Evolutionary conservation across 1,140 invertebrate species (phyloP), one percentile per base, ranked within the genome.

Genomic region (Wiebesia pumilae): DNA sequence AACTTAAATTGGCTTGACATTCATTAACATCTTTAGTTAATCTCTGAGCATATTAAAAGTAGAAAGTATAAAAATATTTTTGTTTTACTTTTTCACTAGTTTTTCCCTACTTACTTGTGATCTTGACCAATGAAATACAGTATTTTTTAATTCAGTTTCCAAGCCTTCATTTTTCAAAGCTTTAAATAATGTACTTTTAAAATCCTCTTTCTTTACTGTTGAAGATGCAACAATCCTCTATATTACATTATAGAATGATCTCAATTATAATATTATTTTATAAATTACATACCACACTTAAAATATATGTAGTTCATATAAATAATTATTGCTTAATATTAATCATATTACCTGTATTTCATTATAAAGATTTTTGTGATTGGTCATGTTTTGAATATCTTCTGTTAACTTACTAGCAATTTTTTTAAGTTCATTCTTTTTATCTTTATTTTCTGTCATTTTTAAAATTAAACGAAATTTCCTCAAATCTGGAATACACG

Each of bases 91-190:
- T n/a, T n/a, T n/a, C n/a, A n/a, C n/a, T n/a, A 38, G 3, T 21
- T 75, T 75, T 75, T n/a, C 12, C n/a, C 1, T 75, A 43, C 40
- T 51, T 67, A 94, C 95, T 89, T 95, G 95, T 58, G 95, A 95
- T 89, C 96, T 95, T 30, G 96, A 93, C 96, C 97, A 97, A 90
- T 97, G 96, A 92, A 96, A 98, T 35, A 97, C 96, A 40, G 97
- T 97, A 89, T 98, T 98, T 88, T 96, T 94, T 67, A 98, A 94
- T 91, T 97, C 96, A 21, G 95, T 97, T 91, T 98, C 97, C 84
- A 98, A 93, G 58, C 96, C 97, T 87, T 96, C 96, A 83, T 94
- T 94, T 93, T 96, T 97, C 91, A 98, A 95, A 30, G 96, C 95
- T 83, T 95, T 95, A 85, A 97, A 94, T 81, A 98, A 92, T 0